phyloP scores from a whole-genome alignment of 2,797 vertebrate species.

The Decapterus maruadsi region DNA sequence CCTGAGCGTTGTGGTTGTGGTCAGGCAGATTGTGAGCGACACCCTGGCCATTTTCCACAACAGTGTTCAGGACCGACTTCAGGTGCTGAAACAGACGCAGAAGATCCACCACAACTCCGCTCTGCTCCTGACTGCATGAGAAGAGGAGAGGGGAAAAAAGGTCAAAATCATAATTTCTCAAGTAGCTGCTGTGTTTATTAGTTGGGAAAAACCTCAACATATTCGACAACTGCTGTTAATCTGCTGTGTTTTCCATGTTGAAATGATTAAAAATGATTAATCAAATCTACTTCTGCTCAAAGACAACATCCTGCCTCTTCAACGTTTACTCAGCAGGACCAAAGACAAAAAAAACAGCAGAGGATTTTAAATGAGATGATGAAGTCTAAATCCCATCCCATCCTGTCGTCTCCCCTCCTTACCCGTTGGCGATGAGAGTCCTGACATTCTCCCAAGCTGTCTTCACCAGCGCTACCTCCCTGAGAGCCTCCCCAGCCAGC shows the following conservation, averaged over 20 bases:
- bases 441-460: conserved; percentile 90
- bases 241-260: conserved; percentile 1
- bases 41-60: conserved; percentile 86
- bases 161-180: not conserved
- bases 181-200: not conserved
- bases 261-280: not conserved
- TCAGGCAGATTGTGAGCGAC: conserved; percentile 86
- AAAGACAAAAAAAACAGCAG: not conserved
- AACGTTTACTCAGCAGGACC: not conserved
- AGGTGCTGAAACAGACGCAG: conserved; percentile 90
- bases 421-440: conserved; percentile 90
- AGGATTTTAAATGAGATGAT: conserved; percentile 14
- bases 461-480: conserved; percentile 88
- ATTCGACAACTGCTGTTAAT: not conserved
- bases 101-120: conserved; percentile 87
- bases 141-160: conserved; percentile 1
- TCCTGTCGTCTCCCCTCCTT: conserved; percentile 55
- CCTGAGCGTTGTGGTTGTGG: conserved; percentile 89
- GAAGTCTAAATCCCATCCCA: conserved; percentile 7
- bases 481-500: conserved; percentile 87
- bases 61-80: conserved; percentile 85
- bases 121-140: conserved; percentile 91
- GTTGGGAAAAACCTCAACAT: not conserved
- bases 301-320: not conserved
- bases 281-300: not conserved